A percentile compares a stretch with the other conserved stretches of the same genome.
These are phyloP conservation scores for Drosophila sulfurigaster DNA, from an alignment of 1,140 invertebrate genomes.

Conservation along the genomic window DNA sequence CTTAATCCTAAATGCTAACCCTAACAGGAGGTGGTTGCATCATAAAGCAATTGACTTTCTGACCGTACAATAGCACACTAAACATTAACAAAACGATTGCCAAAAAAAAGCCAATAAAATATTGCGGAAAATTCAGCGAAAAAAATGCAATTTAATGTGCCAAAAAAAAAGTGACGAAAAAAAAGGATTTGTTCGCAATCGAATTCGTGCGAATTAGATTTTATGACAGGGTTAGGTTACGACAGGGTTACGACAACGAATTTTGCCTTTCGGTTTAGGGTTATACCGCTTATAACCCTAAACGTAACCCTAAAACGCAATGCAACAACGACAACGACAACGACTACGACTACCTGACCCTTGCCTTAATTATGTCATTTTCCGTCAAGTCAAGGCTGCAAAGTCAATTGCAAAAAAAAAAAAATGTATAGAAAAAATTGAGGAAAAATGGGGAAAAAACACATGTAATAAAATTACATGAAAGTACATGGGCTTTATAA, in stretches of 20 bases:
- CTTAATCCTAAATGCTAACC: not conserved
- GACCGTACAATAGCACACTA: slow-evolving; percentile 51
- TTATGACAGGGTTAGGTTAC: slow-evolving; percentile 51
- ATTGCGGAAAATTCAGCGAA: slow-evolving; percentile 48
- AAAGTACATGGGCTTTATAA: slow-evolving; percentile 1
- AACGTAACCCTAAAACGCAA: slow-evolving; percentile 51
- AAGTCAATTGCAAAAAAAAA: slow-evolving; percentile 72
- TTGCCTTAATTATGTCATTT: slow-evolving; percentile 76
- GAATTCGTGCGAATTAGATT: slow-evolving; percentile 74
- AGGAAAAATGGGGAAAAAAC: slow-evolving; percentile 34
- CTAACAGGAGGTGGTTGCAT: slow-evolving; percentile 19
- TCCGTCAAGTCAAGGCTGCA: slow-evolving; percentile 73
- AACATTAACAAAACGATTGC: slow-evolving; percentile 44
- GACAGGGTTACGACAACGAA: not conserved
- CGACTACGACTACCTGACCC: slow-evolving; percentile 51
- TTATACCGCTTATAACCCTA: slow-evolving; percentile 47
- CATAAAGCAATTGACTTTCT: slow-evolving; percentile 79
- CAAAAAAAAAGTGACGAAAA: slow-evolving; percentile 31
- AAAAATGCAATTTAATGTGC: slow-evolving; percentile 56
- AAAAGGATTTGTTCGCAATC: slow-evolving; percentile 72
- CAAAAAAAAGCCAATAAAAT: slow-evolving; percentile 42
- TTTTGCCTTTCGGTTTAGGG: slow-evolving; percentile 31
- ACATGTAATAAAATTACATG: slow-evolving; percentile 23
- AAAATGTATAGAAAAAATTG: slow-evolving; percentile 31
- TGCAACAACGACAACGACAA: not conserved